Evolutionary conservation across 2,888 invertebrate genomes (phyloP).

Genomic region (Panzeria rudis): DNA sequence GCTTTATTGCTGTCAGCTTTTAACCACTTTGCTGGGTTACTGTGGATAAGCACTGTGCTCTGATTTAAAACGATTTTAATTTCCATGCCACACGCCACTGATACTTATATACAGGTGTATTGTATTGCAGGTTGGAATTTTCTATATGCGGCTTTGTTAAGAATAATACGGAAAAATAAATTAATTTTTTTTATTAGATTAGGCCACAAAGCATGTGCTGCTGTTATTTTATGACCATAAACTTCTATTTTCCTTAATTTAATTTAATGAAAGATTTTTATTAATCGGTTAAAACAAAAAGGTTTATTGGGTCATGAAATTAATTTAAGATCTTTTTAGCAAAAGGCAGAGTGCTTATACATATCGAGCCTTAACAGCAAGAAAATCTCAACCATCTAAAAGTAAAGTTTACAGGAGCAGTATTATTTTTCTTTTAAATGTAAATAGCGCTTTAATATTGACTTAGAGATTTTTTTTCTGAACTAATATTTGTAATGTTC

Average conservation of each 20-base stretch:
- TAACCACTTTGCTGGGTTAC: slow-evolving; percentile 11
- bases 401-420: too few relatives aligned
- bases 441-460: too few relatives aligned
- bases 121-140: background rate
- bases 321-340: background rate
- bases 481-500: too few relatives aligned
- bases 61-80: slow-evolving; percentile 17
- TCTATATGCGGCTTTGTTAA: background rate
- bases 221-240: slow-evolving; percentile 40
- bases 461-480: too few relatives aligned
- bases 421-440: too few relatives aligned
- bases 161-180: slow-evolving; percentile 7
- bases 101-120: background rate
- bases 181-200: slow-evolving; percentile 31
- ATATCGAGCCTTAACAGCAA: too few relatives aligned
- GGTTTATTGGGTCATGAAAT: slow-evolving; percentile 4
- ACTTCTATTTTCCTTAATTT: slow-evolving; percentile 13
- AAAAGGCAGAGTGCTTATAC: too few relatives aligned
- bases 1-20: background rate
- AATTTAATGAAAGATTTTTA: slow-evolving; percentile 51
- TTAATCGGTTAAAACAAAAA: slow-evolving; percentile 3
- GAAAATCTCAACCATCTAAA: too few relatives aligned
- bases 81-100: slow-evolving; percentile 14
- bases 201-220: slow-evolving; percentile 43
- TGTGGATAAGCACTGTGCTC: background rate